Percentiles rank a stretch among this genome's conserved stretches.
These are phyloP conservation scores for Hoplodrina blanda DNA, from an alignment of 2,888 invertebrate genomes.

Conservation along the genomic window DNA sequence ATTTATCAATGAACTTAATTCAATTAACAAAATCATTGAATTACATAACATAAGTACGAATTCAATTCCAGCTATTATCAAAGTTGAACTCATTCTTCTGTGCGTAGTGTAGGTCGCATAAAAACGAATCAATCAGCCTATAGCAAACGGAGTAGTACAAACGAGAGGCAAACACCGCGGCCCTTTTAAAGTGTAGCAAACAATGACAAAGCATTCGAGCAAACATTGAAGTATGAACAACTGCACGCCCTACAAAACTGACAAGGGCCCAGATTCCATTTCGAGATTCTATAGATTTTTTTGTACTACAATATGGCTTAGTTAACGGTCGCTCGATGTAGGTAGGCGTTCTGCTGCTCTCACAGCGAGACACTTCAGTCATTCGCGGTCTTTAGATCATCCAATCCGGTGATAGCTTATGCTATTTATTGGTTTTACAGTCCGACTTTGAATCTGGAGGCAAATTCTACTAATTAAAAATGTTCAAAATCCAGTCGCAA, in stretches of 20 bases:
- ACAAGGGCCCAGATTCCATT: constrained; percentile 68
- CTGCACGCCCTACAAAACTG: constrained; percentile 63
- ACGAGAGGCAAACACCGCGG: constrained; percentile 34
- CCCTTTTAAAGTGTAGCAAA: constrained; percentile 46
- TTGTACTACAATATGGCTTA: constrained; percentile 49
- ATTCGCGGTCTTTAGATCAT: not conserved
- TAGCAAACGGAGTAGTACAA: constrained; percentile 13
- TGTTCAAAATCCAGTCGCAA: no score
- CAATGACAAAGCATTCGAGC: constrained; percentile 56
- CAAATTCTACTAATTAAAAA: no score
- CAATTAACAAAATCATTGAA: constrained; percentile 11
- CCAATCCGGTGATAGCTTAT: not conserved
- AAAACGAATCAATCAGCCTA: constrained; percentile 35
- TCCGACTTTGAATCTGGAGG: no score
- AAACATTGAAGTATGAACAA: constrained; percentile 28
- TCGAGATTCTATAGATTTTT: constrained; percentile 69
- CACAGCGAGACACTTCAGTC: constrained; percentile 17
- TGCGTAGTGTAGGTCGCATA: constrained; percentile 17
- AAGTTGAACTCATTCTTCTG: constrained; percentile 30
- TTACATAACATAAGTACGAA: constrained; percentile 11
- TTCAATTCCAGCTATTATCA: constrained; percentile 15
- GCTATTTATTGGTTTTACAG: no score
- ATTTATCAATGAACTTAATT: constrained; percentile 18
- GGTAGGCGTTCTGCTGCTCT: constrained; percentile 23
- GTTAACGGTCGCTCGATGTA: constrained; percentile 37